Evolutionary conservation across 2,797 vertebrate genomes (phyloP).

Genomic region (Crotalus adamanteus): DNA sequence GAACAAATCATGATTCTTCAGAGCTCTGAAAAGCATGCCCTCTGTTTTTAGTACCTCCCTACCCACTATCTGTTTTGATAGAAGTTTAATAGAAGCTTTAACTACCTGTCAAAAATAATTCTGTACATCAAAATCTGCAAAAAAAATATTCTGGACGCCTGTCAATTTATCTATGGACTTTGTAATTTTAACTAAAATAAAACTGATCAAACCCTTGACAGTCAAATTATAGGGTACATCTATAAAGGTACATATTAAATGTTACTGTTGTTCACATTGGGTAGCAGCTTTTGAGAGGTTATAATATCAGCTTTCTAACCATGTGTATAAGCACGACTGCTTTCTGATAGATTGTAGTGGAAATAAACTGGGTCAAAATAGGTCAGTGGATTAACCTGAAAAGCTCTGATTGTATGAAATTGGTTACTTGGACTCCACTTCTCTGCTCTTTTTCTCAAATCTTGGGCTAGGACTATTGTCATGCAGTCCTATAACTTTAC

Average conservation of each 20-base stretch:
- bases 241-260: neutral
- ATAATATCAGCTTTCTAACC: neutral
- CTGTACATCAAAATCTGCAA: constrained; percentile 1
- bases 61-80: neutral
- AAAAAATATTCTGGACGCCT: constrained; percentile 26
- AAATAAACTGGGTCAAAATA: neutral
- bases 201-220: constrained; percentile 24
- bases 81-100: constrained; percentile 3
- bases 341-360: neutral
- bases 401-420: neutral
- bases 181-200: neutral
- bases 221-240: neutral
- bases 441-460: neutral
- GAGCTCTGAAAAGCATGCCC: neutral
- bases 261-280: neutral
- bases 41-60: neutral
- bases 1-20: neutral
- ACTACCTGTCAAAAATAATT: constrained; percentile 5
- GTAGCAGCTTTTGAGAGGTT: neutral
- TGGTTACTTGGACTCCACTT: neutral
- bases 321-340: neutral
- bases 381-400: neutral
- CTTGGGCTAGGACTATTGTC: neutral
- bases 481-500: neutral
- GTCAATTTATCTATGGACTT: constrained; percentile 21